Base-by-base conservation (phyloP, 1,140 invertebrate genomes). In the Melanaphis sacchari region DNA sequence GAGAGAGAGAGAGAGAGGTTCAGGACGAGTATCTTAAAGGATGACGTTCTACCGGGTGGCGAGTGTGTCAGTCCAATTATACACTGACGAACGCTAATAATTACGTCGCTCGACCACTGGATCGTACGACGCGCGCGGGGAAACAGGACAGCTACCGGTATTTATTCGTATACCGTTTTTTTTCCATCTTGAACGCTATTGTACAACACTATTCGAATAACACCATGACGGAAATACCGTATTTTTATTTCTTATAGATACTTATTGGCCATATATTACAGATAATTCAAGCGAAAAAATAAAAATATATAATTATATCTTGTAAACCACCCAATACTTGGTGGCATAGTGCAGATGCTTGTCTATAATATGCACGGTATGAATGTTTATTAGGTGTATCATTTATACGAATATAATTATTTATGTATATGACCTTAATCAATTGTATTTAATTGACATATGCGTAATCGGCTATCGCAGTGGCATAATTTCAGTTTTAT, bases 141-240 rank as follows among this genome's bases (percentile, higher is more conserved):
- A 40, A 84, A 84, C 82, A 40, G 38, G 82, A 84, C 82, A 7
- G 38, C 82, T 84, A 84, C 82, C 82, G 82, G 82, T 84, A 40
- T 84, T 84, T 40, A 40, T 38, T 36, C 36, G 36, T 59, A 59
- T n/a, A n/a, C 54, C 54, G 26, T 59, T 59, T 59, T 59, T 59
- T 31, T 59, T 66, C 15, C 9, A 66, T 31, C 26, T n/a, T 7
- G 59, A 66, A 31, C 31, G 59, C 9, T 66, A 31, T 66, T 66
- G 24, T 66, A 66, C 11, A 66, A 66, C 59, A n/a, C 31, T 66
- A n/a, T 66, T 15, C 11, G 59, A 66, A 66, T 66, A 11, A 66
- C 59, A 66, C 59, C 9, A 31, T 31, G 31, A 66, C 59, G 2
- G 31, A 15, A 66, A n/a, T 31, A 31, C 59, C 11, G 31, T 66